Evolutionary conservation across 2,113 vertebrate species (phyloP), one percentile per base, ranked within the genome.

Genomic region (Chamaea fasciata): DNA sequence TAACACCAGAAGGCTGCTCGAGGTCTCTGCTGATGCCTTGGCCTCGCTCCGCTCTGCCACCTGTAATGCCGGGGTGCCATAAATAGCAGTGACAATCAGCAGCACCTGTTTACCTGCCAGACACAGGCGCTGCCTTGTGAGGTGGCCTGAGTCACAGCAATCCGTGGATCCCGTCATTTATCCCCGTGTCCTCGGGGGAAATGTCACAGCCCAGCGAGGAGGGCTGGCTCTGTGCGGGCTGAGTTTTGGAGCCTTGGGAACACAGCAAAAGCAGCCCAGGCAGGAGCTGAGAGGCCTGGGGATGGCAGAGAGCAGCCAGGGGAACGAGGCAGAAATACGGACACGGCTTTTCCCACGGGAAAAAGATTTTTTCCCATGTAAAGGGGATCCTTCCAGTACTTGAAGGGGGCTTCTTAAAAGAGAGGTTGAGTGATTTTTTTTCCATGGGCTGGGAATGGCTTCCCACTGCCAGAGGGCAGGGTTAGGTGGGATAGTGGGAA

Each of bases 261-360:
- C 8, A 1, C 6, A 4, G 50, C 15, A 17, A 30, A 24, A 28
- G 35, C 4, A 8, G 28, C 5, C 3, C 64, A 14, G 68, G 49
- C 13, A 44, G 41, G 46, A 57, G 46, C 41, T 19, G 22, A 28
- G 52, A 21, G 42, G 18, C 33, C 65, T 9, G 49, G 4, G 15
- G 59, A 70, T 0, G 33, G 76, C 65, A 55, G 50, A 6, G 1
- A 0, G 18, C 0, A 3, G 64, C 60, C 49, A 13, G 24, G 50
- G 0, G 2, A 28, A 52, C 1, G 55, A 60, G 55, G 37, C 31
- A 39, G 10, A 18, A 70, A 28, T 0, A 14, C 0, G 17, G 82
- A 1, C 4, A 1, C 0, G 31, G 57, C 8, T 62, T 67, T 17
- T 60, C 7, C 50, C 15, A 6, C 0, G 5, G 42, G 52, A 41